A percentile compares a stretch with the other conserved stretches of the same genome.
These are phyloP conservation scores for Sapajus apella DNA, from an alignment of 2,113 vertebrate species.

Conservation along the genomic window DNA sequence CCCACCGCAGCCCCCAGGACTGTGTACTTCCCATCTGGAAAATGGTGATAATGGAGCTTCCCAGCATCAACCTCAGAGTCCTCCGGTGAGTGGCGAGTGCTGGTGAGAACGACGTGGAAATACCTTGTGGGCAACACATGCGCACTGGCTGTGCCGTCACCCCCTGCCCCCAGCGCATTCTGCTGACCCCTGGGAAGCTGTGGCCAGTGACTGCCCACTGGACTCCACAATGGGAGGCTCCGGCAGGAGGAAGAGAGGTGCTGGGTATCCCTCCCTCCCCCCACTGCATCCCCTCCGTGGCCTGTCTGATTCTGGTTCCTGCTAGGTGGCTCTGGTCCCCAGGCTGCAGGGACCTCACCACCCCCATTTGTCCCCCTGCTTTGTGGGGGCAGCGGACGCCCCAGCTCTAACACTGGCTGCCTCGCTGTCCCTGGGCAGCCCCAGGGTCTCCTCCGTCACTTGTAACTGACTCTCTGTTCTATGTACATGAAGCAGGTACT, in stretches of 20 bases:
- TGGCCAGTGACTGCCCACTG: background rate
- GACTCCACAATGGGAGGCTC: background rate
- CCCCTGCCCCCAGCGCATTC: rapidly evolving
- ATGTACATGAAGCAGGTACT: background rate
- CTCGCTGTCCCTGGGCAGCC: rapidly evolving
- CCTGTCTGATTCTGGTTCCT: background rate
- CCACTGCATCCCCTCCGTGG: background rate
- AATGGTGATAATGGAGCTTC: rapidly evolving
- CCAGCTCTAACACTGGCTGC: rapidly evolving
- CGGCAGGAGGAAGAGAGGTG: rapidly evolving
- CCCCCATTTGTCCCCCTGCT: rapidly evolving
- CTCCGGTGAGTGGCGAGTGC: rapidly evolving
- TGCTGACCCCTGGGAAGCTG: rapidly evolving
- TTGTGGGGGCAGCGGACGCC: rapidly evolving
- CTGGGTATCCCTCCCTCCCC: rapidly evolving
- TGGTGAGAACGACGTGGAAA: rapidly evolving
- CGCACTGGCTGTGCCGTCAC: rapidly evolving
- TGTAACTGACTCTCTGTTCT: background rate
- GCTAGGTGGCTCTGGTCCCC: background rate
- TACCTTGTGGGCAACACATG: no score
- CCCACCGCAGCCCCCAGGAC: background rate
- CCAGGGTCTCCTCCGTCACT: rapidly evolving
- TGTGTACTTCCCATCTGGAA: no score
- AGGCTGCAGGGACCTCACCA: background rate
- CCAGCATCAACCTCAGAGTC: rapidly evolving